A percentile compares a stretch with the other conserved stretches of the same genome.
phyloP scores from a whole-genome alignment of 2,113 vertebrate genomes.

The Cyrtonyx montezumae region DNA sequence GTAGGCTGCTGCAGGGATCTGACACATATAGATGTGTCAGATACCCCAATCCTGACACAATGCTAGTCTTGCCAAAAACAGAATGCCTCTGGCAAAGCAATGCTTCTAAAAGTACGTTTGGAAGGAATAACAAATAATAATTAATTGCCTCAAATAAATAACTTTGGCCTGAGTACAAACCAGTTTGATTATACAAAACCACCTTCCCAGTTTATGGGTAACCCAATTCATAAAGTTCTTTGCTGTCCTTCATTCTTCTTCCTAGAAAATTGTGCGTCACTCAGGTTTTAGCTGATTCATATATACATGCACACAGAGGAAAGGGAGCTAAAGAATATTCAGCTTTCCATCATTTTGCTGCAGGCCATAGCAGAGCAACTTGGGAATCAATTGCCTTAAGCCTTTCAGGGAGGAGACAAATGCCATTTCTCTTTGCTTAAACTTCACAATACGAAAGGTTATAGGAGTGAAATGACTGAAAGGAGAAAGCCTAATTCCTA shows the following conservation, averaged over 20 bases:
- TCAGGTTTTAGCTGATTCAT: neutral
- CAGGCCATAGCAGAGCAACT: neutral
- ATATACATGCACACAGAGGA: neutral
- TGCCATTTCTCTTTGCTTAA: neutral
- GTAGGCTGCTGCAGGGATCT: neutral
- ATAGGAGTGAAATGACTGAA: neutral
- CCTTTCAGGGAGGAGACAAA: neutral
- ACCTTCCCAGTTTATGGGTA: neutral
- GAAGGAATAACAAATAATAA: constrained; percentile 34
- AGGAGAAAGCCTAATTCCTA: neutral
- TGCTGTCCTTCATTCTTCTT: neutral
- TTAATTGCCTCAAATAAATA: constrained; percentile 23
- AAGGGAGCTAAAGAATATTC: neutral
- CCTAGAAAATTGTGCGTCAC: neutral
- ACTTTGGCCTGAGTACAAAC: neutral
- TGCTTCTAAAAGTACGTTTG: constrained; percentile 17
- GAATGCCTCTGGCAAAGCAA: neutral
- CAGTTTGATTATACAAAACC: neutral
- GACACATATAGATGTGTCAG: neutral
- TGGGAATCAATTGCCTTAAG: neutral
- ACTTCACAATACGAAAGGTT: neutral
- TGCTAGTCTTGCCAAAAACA: neutral
- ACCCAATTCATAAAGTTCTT: neutral
- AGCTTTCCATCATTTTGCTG: neutral
- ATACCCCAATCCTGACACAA: neutral